phyloP scores from a whole-genome alignment of 2,113 vertebrate species.

The Climacteris rufus region DNA sequence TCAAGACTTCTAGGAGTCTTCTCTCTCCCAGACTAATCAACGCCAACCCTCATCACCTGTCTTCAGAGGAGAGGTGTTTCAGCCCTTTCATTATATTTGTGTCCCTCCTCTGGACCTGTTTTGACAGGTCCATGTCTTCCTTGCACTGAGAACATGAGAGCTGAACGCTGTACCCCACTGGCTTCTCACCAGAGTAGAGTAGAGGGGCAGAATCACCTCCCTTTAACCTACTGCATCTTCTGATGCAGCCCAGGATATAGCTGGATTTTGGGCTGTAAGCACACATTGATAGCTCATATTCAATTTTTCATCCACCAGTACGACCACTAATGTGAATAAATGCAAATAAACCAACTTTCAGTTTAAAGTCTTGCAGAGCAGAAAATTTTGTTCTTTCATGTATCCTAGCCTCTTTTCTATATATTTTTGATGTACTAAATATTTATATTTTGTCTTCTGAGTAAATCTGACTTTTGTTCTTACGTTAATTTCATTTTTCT shows the following conservation, averaged over 20 bases:
- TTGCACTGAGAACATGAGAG: not conserved
- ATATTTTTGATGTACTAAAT: not conserved
- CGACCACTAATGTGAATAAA: not conserved
- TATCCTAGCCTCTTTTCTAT: not conserved
- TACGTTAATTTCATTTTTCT: not conserved
- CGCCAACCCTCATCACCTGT: not conserved
- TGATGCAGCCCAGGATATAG: not conserved
- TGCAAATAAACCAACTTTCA: not conserved
- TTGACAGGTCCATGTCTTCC: too few relatives aligned
- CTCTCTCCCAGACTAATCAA: not conserved
- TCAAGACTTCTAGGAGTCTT: not conserved
- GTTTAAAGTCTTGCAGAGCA: not conserved
- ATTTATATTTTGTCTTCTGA: not conserved
- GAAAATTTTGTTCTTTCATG: not conserved
- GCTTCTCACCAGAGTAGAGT: fast-evolving
- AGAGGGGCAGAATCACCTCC: not conserved
- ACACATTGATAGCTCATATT: not conserved
- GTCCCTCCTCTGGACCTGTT: not conserved
- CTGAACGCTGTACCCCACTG: not conserved
- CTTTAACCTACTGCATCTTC: not conserved
- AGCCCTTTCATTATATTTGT: not conserved
- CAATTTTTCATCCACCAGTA: not conserved
- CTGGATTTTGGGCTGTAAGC: not conserved
- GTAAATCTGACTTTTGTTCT: not conserved
- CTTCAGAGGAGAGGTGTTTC: not conserved